A percentile compares a stretch with the other conserved stretches of the same genome.
phyloP scores from a whole-genome alignment of 2,888 invertebrate species.

The Zaprionus lineosus region DNA sequence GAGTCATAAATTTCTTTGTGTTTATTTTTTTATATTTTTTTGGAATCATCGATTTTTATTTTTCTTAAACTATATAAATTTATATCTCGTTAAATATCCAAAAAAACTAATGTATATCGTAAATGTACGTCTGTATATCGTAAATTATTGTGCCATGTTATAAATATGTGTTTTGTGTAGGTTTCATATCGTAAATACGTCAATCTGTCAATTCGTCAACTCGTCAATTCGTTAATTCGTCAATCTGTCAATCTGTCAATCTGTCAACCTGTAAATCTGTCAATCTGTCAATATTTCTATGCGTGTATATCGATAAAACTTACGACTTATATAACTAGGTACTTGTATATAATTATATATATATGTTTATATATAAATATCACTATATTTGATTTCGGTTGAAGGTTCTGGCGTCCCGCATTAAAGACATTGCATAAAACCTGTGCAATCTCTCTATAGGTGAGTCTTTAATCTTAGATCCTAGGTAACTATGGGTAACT shows the following conservation, averaged over 20 bases:
- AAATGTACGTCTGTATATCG: slow-evolving; percentile 16
- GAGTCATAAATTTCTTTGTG: background rate
- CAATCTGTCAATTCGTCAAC: no score
- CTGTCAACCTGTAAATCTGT: no score
- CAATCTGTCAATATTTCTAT: no score
- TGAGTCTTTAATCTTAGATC: slow-evolving; percentile 54
- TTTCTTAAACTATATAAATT: slow-evolving; percentile 10
- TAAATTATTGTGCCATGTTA: slow-evolving; percentile 37
- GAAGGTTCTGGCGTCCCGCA: slow-evolving; percentile 49
- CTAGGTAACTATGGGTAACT: slow-evolving; percentile 27
- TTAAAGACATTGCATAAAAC: slow-evolving; percentile 37
- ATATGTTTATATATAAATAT: slow-evolving; percentile 66
- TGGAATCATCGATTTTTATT: slow-evolving; percentile 21
- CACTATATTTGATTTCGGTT: slow-evolving; percentile 77
- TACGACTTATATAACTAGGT: background rate
- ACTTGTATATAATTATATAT: background rate
- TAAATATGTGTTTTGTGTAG: slow-evolving; percentile 34
- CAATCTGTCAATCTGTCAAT: no score
- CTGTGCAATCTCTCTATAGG: slow-evolving; percentile 30
- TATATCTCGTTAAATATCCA: slow-evolving; percentile 52
- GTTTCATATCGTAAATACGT: slow-evolving; percentile 1
- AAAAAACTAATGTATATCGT: slow-evolving; percentile 15
- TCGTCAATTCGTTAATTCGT: no score
- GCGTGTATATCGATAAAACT: background rate
- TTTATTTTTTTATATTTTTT: slow-evolving; percentile 19